Evolutionary conservation across 92 coral and sea anemone species (phyloP), one percentile per base, ranked within the genome.

Genomic region (Umimayanthus kanabou): DNA sequence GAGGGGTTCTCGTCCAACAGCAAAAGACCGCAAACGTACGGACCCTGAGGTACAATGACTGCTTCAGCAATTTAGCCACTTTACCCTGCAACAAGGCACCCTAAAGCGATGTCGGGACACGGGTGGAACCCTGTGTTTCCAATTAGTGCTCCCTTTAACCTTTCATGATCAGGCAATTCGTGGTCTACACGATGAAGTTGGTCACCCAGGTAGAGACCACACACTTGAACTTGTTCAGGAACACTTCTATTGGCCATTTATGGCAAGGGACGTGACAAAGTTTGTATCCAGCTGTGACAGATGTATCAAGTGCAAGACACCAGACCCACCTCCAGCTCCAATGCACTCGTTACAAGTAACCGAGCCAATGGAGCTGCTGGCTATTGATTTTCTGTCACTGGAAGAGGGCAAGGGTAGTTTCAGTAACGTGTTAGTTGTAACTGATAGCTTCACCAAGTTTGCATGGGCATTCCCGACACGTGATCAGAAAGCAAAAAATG

Each of bases 201-300:
- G n/a, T n/a, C n/a, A n/a, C n/a, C n/a, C n/a, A n/a, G n/a, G n/a
- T 26, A 80, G 88, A 71, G 90, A 86, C 49, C 50, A 67, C 82
- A 85, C 94, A 39, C 69, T 86, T 26, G 92, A 92, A 43, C 90
- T 89, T 47, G 65, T 92, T 33, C 87, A 80, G 39, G 78, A 71
- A 72, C 88, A 82, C 22, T 89, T 91, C 76, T 33, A 61, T 79
- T 89, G 92, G 88, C 95, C 91, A 6, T 72, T 77, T 67, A 90
- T 90, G 90, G 67, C 93, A 76, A 81, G 76, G 14, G 79, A 75
- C 43, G 77, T 86, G 2, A 33, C 37, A 0, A n/a, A n/a, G n/a
- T n/a, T n/a, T n/a, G n/a, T n/a, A n/a, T n/a, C n/a, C n/a, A n/a
- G n/a, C n/a, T n/a, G n/a, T n/a, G 37, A 33, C 0, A 0, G 37